Conservation (phyloP, 2,113 vertebrate genomes). For the Paramormyrops kingsleyae region DNA sequence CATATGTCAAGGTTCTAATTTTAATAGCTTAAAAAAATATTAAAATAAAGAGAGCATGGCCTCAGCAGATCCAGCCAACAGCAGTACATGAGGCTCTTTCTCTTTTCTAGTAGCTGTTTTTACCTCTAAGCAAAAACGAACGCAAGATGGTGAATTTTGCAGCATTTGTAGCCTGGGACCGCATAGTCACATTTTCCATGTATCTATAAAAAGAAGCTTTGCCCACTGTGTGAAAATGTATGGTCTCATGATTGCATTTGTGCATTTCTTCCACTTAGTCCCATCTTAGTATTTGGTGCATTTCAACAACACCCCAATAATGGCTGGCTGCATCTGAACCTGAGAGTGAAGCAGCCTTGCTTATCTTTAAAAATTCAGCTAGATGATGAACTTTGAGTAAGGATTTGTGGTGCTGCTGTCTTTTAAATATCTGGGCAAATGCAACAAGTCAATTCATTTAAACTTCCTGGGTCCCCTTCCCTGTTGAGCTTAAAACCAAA, state of each 20-base stretch:
- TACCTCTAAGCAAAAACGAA: not conserved
- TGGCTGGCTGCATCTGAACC: not conserved
- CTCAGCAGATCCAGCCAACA: too few species aligned
- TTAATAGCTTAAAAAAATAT: too few species aligned
- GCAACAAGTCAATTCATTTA: not conserved
- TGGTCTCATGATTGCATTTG: not conserved
- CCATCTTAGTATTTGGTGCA: not conserved
- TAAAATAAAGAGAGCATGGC: too few species aligned
- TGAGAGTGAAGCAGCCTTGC: not conserved
- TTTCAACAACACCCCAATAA: not conserved
- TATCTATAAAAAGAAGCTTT: not conserved
- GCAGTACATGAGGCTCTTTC: not conserved
- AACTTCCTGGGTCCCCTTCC: not conserved
- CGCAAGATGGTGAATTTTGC: not conserved
- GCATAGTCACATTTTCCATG: not conserved
- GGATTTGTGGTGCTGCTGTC: not conserved
- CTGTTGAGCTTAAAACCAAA: not conserved
- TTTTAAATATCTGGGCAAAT: not conserved
- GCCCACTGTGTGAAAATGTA: not conserved
- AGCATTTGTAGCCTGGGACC: not conserved
- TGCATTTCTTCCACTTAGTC: not conserved
- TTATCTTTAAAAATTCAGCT: not conserved
- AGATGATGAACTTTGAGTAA: not conserved
- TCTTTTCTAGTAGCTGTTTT: not conserved
- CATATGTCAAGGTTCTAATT: too few species aligned